phyloP scores from a whole-genome alignment of 1,140 invertebrate genomes.

The Nymphalis io region DNA sequence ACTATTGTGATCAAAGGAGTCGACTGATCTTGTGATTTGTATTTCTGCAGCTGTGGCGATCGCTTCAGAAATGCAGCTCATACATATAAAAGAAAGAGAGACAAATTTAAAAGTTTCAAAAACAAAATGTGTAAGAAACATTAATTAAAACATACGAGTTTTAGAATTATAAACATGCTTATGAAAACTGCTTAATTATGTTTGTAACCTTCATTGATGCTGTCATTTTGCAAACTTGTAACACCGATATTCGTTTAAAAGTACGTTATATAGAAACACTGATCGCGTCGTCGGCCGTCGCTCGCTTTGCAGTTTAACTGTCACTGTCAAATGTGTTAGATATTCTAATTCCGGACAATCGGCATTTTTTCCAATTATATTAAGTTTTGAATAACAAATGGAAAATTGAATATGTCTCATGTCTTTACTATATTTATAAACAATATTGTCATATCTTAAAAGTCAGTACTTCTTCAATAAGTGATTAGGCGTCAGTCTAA shows the following conservation, averaged over 20 bases:
- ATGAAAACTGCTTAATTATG: too few relatives aligned
- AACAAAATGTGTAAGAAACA: too few relatives aligned
- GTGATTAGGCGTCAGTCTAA: not conserved
- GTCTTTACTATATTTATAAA: constrained; percentile 8
- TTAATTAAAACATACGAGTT: too few relatives aligned
- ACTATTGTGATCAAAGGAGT: too few relatives aligned
- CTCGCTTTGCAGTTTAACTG: constrained; percentile 28
- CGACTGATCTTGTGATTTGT: too few relatives aligned
- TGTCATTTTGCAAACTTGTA: not conserved
- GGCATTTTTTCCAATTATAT: constrained; percentile 28
- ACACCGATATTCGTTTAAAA: not conserved
- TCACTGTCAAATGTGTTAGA: constrained; percentile 47
- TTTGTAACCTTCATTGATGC: too few relatives aligned
- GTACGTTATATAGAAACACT: constrained; percentile 13
- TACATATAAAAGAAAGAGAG: too few relatives aligned
- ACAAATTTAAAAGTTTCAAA: too few relatives aligned
- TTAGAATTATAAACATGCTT: too few relatives aligned
- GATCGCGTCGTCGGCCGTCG: constrained; percentile 23
- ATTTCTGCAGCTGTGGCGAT: too few relatives aligned
- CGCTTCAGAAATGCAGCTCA: too few relatives aligned
- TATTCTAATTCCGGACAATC: constrained; percentile 29
- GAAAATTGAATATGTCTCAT: constrained; percentile 12
- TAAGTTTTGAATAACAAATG: constrained; percentile 27
- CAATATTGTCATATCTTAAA: constrained; percentile 1
- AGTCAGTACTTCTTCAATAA: not conserved